Conservation (phyloP, 2,113 vertebrate genomes). For the Numenius arquata region DNA sequence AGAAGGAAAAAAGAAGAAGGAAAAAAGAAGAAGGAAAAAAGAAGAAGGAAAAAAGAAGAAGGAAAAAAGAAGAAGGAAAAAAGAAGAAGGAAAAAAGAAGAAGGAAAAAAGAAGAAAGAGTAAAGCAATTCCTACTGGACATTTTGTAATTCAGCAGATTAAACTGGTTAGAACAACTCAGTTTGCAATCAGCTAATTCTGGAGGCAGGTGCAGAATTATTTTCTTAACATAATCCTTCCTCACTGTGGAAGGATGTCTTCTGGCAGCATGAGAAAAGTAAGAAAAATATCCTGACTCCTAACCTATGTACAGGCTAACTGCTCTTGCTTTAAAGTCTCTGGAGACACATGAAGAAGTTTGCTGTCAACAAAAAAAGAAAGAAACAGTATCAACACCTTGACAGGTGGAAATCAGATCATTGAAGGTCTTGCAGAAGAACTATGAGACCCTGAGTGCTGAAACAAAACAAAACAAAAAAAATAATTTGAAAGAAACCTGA, state of each 20-base stretch:
- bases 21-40: neutral
- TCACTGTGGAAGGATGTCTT: neutral
- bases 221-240: neutral
- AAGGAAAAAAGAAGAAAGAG: neutral
- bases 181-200: neutral
- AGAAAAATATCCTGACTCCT: neutral
- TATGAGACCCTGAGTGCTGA: neutral
- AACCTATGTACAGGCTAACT: neutral
- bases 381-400: neutral
- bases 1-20: neutral
- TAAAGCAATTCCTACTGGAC: neutral
- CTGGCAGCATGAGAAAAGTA: neutral
- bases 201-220: neutral
- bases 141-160: neutral
- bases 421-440: neutral
- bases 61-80: neutral
- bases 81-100: too few species aligned
- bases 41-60: too few species aligned
- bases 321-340: neutral
- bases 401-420: neutral
- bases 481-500: neutral
- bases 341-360: neutral
- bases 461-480: neutral
- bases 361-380: neutral
- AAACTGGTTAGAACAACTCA: neutral